phyloP scores from a whole-genome alignment of 2,113 vertebrate species.

The Ctenodactylus gundi region DNA sequence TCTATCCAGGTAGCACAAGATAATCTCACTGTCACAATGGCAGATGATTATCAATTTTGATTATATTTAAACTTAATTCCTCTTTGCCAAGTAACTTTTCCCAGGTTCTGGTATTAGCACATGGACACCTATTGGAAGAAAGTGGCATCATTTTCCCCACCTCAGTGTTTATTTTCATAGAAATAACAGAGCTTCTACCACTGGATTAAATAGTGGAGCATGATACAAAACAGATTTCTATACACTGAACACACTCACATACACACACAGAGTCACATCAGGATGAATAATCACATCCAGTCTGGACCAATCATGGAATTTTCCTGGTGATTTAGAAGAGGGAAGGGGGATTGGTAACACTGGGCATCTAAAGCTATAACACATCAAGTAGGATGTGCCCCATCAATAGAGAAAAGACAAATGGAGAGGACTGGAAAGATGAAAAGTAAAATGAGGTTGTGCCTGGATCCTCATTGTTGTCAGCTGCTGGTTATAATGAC shows the following conservation, averaged over 20 bases:
- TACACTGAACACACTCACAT: not conserved
- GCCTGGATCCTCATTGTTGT: not conserved
- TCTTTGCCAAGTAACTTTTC: not conserved
- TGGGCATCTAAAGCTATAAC: not conserved
- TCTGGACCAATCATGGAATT: not conserved
- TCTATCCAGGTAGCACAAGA: not conserved
- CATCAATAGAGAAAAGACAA: not conserved
- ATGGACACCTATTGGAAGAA: not conserved
- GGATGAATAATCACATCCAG: not conserved
- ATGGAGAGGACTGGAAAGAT: not conserved
- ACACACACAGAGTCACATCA: not conserved
- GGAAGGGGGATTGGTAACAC: not conserved
- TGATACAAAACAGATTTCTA: too few relatives aligned
- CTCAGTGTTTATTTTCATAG: slow-evolving; percentile 3
- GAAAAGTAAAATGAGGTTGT: not conserved
- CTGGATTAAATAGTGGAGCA: too few relatives aligned
- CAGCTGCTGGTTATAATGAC: not conserved
- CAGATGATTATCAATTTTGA: not conserved
- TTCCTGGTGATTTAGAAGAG: not conserved
- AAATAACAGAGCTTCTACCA: slow-evolving; percentile 15
- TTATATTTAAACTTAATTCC: not conserved
- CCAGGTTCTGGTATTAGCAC: not conserved
- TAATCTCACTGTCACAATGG: not conserved
- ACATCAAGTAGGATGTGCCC: not conserved
- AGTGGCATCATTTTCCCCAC: not conserved